These are phyloP conservation scores for Trichopria drosophilae DNA, from an alignment of 2,888 invertebrate species.

Conservation along the genomic window DNA sequence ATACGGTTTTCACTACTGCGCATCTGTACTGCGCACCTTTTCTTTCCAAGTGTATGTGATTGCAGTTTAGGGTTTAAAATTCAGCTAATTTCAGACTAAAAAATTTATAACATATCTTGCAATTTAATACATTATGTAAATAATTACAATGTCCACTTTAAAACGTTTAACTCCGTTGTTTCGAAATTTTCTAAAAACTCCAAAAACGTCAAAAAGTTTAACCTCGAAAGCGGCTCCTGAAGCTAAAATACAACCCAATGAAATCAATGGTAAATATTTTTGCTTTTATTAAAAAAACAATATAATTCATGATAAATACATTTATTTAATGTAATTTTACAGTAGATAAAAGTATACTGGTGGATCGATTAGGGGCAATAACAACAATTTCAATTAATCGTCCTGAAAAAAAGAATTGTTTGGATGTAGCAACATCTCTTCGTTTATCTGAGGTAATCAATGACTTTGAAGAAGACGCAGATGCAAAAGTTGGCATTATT, in stretches of 20 bases:
- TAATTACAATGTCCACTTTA: conserved; percentile 25
- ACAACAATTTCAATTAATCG: conserved; percentile 87
- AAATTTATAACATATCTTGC: too few species aligned
- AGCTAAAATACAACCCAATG: conserved; percentile 17
- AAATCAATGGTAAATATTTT: conserved; percentile 20
- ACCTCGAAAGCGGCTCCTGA: conserved; percentile 20
- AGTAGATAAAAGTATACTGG: conserved; percentile 33
- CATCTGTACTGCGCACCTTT: too few species aligned
- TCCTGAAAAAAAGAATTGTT: conserved; percentile 79
- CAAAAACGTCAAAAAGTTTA: conserved; percentile 12
- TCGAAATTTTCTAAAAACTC: conserved; percentile 14
- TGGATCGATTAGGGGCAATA: conserved; percentile 66
- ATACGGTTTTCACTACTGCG: too few species aligned
- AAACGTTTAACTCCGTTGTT: conserved; percentile 16
- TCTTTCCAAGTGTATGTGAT: too few species aligned
- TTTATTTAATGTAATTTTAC: too few species aligned
- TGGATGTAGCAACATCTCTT: conserved; percentile 71
- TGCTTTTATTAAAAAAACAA: background rate
- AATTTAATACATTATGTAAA: too few species aligned
- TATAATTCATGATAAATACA: too few species aligned
- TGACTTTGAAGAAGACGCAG: conserved; percentile 77
- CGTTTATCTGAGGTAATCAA: conserved; percentile 73
- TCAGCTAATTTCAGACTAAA: too few species aligned
- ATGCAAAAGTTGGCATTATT: conserved; percentile 74
- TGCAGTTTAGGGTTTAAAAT: too few species aligned